A percentile compares a stretch with the other conserved stretches of the same genome.
Conservation (phyloP, 2,113 vertebrate species). For the Nanorana parkeri region DNA sequence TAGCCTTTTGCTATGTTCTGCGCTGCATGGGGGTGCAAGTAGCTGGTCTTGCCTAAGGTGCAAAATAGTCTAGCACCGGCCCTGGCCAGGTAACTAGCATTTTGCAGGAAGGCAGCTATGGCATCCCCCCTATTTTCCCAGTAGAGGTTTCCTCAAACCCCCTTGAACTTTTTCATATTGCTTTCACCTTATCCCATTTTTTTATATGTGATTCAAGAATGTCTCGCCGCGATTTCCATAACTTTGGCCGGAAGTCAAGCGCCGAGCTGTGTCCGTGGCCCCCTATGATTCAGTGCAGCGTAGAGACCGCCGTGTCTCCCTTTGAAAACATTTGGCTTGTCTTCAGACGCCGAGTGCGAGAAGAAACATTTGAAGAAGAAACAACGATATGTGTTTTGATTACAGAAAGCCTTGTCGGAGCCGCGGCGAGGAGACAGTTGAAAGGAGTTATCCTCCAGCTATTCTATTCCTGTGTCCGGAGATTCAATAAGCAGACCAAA, state of each 20-base stretch:
- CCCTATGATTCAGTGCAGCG: neutral
- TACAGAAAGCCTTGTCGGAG: neutral
- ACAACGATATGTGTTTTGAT: conserved; percentile 7
- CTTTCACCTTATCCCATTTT: neutral
- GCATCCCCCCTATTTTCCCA: no score
- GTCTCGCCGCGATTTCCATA: neutral
- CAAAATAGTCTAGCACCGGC: no score
- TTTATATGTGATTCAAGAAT: neutral
- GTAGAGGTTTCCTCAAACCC: no score
- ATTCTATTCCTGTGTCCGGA: neutral
- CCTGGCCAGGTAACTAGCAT: no score
- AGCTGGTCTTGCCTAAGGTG: no score
- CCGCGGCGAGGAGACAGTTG: neutral
- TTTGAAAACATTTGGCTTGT: neutral
- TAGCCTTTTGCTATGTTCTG: no score
- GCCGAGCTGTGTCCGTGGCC: neutral
- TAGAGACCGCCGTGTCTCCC: neutral
- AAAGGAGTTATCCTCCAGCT: neutral
- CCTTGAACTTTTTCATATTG: no score
- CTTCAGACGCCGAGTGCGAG: neutral
- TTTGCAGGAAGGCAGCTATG: no score
- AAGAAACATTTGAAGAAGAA: conserved; percentile 2
- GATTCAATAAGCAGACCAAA: neutral
- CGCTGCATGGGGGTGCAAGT: no score
- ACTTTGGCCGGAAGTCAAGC: conserved; percentile 12